phyloP scores from a whole-genome alignment of 2,888 invertebrate genomes.

The Hedya salicella region DNA sequence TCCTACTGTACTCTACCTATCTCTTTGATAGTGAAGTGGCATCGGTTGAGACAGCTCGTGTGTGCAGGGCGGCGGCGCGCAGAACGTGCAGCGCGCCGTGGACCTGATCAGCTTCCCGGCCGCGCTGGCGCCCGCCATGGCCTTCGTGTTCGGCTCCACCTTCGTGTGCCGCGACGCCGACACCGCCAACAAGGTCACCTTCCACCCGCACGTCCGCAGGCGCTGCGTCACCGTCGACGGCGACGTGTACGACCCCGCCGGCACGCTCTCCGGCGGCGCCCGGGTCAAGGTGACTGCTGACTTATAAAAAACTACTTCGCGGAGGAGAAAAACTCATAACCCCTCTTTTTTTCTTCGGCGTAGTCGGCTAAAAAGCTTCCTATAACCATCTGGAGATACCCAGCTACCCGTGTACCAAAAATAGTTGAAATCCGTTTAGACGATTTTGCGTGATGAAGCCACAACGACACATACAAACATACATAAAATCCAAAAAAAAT shows the following conservation, averaged over 20 bases:
- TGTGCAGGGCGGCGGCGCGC: constrained; percentile 85
- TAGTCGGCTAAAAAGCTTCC: too few relatives aligned
- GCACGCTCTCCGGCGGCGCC: constrained; percentile 95
- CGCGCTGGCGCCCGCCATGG: constrained; percentile 90
- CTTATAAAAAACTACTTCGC: too few relatives aligned
- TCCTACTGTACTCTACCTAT: too few relatives aligned
- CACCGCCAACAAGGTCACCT: constrained; percentile 92
- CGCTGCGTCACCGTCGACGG: constrained; percentile 95
- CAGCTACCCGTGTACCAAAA: too few relatives aligned
- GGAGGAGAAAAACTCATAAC: too few relatives aligned
- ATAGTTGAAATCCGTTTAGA: too few relatives aligned
- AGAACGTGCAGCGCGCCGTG: constrained; percentile 93
- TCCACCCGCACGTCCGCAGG: constrained; percentile 87
- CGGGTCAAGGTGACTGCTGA: constrained; percentile 74
- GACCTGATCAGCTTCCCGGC: constrained; percentile 90
- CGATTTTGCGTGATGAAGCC: too few relatives aligned
- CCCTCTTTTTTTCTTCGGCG: too few relatives aligned
- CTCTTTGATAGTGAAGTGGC: too few relatives aligned
- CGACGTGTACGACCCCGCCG: constrained; percentile 95
- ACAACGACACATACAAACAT: too few relatives aligned
- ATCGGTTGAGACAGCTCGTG: neutral
- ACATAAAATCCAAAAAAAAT: too few relatives aligned
- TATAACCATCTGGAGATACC: too few relatives aligned
- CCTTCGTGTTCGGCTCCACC: constrained; percentile 93
- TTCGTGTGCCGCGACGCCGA: constrained; percentile 94